Evolutionary conservation across 92 coral and sea anemone genomes (phyloP).

Genomic region (Porites rus): DNA sequence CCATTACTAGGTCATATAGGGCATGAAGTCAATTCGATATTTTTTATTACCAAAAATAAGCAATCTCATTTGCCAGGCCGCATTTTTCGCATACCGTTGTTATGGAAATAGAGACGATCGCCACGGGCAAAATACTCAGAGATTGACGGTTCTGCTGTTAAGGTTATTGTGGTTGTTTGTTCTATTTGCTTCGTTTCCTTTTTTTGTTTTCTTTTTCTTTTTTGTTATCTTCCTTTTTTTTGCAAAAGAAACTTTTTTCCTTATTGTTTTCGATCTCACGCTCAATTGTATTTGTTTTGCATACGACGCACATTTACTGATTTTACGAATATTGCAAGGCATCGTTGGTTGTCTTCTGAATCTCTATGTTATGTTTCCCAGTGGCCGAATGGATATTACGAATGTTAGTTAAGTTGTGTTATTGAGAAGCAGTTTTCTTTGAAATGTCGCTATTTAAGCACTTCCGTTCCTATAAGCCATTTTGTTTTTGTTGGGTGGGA

Average conservation of each 20-base stretch:
- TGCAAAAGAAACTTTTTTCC: too few relatives aligned
- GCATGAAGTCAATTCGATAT: not conserved
- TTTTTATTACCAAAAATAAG: not conserved
- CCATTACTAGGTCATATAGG: not conserved
- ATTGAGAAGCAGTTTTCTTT: not conserved
- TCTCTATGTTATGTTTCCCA: too few relatives aligned
- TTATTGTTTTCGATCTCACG: too few relatives aligned
- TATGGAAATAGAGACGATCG: not conserved
- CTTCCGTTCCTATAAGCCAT: not conserved
- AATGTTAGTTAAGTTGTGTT: not conserved
- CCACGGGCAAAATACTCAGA: not conserved
- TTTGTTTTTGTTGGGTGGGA: not conserved
- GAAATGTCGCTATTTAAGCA: not conserved
- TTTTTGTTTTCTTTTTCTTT: too few relatives aligned
- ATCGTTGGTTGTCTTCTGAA: too few relatives aligned
- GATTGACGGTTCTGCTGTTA: not conserved
- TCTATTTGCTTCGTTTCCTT: too few relatives aligned
- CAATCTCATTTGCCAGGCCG: not conserved
- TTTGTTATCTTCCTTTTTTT: too few relatives aligned
- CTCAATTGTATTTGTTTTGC: too few relatives aligned
- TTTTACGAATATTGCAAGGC: too few relatives aligned
- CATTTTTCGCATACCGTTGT: constrained; percentile 11
- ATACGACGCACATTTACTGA: too few relatives aligned
- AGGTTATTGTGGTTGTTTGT: not conserved
- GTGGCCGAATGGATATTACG: too few relatives aligned